phyloP scores from a whole-genome alignment of 2,797 vertebrate species.

The Scomberomorus guttatus region DNA sequence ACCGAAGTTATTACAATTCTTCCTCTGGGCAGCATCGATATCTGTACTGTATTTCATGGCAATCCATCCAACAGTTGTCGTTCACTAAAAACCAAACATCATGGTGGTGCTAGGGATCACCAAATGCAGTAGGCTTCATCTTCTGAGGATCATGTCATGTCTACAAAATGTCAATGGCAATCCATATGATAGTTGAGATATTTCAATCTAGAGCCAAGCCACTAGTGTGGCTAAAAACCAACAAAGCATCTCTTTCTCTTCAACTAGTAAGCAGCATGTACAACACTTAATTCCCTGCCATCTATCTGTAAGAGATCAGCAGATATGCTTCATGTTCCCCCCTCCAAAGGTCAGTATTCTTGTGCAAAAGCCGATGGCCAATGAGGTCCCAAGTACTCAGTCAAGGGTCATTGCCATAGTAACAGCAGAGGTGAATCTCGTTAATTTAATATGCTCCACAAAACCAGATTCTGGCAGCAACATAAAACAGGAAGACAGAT shows the following conservation, averaged over 20 bases:
- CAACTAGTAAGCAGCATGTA: background rate
- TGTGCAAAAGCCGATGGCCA: constrained; percentile 24
- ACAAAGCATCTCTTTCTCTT: background rate
- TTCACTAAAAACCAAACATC: too few relatives aligned
- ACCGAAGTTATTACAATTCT: too few relatives aligned
- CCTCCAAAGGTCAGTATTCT: constrained; percentile 8
- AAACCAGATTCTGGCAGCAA: constrained; percentile 37
- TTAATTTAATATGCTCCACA: constrained; percentile 42
- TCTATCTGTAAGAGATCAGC: constrained; percentile 1
- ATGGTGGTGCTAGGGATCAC: background rate
- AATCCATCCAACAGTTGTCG: background rate
- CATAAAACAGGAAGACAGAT: constrained; percentile 31
- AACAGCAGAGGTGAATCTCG: constrained; percentile 46
- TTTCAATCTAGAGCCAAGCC: background rate
- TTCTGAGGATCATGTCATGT: background rate
- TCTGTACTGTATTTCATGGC: background rate
- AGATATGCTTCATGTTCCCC: background rate
- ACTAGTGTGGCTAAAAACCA: background rate
- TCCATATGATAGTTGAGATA: background rate
- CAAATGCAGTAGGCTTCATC: background rate
- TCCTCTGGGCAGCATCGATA: too few relatives aligned
- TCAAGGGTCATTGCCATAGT: constrained; percentile 50
- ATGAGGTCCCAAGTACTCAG: constrained; percentile 38
- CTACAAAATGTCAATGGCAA: background rate
- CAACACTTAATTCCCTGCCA: background rate